These are phyloP conservation scores for Drepanosiphum platanoidis DNA, from an alignment of 2,888 invertebrate species.

Conservation along the genomic window DNA sequence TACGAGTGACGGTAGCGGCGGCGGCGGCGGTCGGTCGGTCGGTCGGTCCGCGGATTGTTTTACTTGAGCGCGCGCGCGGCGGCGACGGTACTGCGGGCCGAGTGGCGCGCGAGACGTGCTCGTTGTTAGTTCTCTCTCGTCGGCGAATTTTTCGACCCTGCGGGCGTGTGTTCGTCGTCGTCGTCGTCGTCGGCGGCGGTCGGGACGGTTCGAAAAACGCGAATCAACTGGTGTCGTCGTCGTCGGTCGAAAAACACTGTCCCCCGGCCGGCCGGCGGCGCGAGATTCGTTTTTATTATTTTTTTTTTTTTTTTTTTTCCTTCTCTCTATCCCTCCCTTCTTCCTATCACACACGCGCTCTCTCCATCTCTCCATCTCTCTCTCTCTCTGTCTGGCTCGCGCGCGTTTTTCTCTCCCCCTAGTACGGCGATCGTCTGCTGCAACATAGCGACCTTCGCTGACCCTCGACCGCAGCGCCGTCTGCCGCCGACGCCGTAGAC, in stretches of 20 bases:
- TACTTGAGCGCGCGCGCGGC: background rate
- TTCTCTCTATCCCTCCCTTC: background rate
- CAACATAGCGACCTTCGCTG: slow-evolving; percentile 45
- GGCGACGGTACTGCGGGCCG: slow-evolving; percentile 19
- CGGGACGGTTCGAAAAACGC: slow-evolving; percentile 17
- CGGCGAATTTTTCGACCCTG: background rate
- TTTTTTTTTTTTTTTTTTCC: background rate
- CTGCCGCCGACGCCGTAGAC: background rate
- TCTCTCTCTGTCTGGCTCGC: background rate
- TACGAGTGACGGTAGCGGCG: background rate
- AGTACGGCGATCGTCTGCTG: background rate
- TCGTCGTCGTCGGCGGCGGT: no score
- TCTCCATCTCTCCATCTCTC: background rate
- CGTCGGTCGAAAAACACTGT: background rate
- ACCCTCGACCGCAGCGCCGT: slow-evolving; percentile 58
- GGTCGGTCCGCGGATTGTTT: no score
- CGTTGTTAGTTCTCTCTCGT: background rate
- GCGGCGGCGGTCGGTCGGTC: background rate
- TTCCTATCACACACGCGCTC: background rate
- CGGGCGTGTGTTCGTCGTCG: background rate
- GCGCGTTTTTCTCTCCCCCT: slow-evolving; percentile 4
- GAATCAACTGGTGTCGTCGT: no score
- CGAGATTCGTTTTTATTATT: background rate
- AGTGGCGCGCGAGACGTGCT: background rate
- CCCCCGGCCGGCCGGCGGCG: background rate